Conservation (phyloP, 2,888 invertebrate genomes). For the Cerastis rubricosa region DNA sequence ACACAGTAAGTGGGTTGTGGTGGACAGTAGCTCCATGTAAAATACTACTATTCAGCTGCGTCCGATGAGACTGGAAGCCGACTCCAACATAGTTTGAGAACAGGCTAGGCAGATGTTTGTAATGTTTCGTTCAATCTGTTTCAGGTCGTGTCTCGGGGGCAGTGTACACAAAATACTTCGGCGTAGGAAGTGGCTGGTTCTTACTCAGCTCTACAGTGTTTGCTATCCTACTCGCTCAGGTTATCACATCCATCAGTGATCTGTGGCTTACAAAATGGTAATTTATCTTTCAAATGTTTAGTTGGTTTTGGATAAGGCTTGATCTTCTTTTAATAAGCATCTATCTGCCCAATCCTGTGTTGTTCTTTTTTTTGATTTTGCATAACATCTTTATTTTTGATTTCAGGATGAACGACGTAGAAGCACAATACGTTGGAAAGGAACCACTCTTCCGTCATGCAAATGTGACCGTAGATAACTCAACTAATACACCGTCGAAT, state of each 20-base stretch:
- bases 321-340: neutral
- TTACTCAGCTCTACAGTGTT: constrained; percentile 89
- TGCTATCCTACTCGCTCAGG: constrained; percentile 92
- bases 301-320: neutral
- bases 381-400: neutral
- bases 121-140: constrained; percentile 9
- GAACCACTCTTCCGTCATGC: constrained; percentile 15
- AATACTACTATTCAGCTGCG: neutral
- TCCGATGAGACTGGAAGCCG: neutral
- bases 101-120: neutral
- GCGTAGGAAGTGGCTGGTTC: constrained; percentile 91
- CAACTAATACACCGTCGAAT: constrained; percentile 19
- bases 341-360: neutral
- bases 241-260: constrained; percentile 93
- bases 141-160: constrained; percentile 89
- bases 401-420: constrained; percentile 86
- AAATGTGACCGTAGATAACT: constrained; percentile 8
- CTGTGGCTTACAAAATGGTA: constrained; percentile 95
- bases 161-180: constrained; percentile 93
- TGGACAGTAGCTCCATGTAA: neutral
- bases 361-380: neutral
- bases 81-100: neutral
- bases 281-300: constrained; percentile 44
- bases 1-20: neutral
- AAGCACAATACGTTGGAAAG: constrained; percentile 63